Conservation (phyloP, 2,113 vertebrate genomes). For the Lepidothrix coronata region DNA sequence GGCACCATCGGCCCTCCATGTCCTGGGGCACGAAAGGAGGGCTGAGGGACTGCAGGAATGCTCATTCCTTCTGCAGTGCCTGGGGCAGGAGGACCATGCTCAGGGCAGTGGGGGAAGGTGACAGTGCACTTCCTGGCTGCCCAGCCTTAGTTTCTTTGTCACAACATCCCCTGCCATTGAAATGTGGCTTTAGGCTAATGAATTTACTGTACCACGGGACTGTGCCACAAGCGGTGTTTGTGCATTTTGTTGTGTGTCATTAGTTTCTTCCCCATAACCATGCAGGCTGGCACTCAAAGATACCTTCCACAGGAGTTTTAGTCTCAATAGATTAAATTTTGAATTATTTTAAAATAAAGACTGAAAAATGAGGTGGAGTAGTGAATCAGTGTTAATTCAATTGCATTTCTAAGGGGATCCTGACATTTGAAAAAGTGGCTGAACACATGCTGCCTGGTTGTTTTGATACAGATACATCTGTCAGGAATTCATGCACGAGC, state of each 20-base stretch:
- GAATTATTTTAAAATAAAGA: background rate
- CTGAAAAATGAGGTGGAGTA: background rate
- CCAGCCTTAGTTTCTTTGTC: background rate
- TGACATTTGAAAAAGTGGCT: conserved; percentile 18
- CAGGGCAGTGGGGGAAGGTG: background rate
- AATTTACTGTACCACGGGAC: background rate
- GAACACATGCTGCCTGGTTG: conserved; percentile 7
- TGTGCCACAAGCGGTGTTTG: background rate
- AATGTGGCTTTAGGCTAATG: background rate
- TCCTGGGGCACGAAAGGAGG: background rate
- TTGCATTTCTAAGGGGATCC: background rate
- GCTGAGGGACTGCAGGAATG: background rate
- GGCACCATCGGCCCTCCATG: background rate
- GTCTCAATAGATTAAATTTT: background rate
- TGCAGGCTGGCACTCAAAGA: background rate
- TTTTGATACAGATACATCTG: conserved; percentile 32
- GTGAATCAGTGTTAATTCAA: background rate
- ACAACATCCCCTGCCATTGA: background rate
- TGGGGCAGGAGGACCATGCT: background rate
- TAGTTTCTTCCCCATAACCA: background rate
- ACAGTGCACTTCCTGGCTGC: background rate
- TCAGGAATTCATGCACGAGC: conserved; percentile 1
- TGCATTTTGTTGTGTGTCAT: background rate
- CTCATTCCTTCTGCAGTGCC: background rate
- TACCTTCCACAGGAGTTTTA: background rate